Base-by-base conservation (phyloP, 2,113 vertebrate genomes). In the Geothlypis trichas region DNA sequence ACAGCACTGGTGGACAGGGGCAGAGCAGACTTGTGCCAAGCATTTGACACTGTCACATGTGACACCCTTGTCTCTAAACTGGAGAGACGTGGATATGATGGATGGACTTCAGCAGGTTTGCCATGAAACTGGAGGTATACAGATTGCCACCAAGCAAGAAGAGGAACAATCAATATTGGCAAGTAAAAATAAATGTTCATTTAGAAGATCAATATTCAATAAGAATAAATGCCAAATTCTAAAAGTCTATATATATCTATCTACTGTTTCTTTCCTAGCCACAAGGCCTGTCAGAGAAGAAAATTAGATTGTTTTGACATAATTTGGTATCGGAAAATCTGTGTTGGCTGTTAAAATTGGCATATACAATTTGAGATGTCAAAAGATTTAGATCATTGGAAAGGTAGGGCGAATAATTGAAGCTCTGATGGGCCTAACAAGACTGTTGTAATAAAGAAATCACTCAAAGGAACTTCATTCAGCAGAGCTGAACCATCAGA, bases 291-390 rank as follows among this genome's bases (percentile, higher is more conserved):
- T 89, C 91, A 92, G 91, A 92, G 66, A 78, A 82, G 76, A 71
- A 95, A 95, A 97, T 92, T 92, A 95, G 80, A 96, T 95, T 95
- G 57, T 86, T 97, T 93, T 97, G 91, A 95, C 91, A 72, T 95
- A 96, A 96, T 91, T 81, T 90, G 84, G 95, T 95, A 94, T 91
- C 41, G 0, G 95, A 68, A 91, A 94, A 96, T 97, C 94, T 89
- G 76, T 87, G 80, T 44, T 84, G 86, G 93, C 86, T 95, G 84
- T 84, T 94, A 78, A 39, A 96, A 82, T 2, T 89, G 97, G 95
- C 97, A 92, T 90, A 93, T 79, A 90, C 81, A 91, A 97, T 97
- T 84, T 96, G 87, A 93, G 89, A 96, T 95, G 96, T 96, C 96
- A 97, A 96, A 97, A 97, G 96, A 97, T 96, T 90, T 96, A 18